These are phyloP conservation scores for Eupithecia centaureata DNA, from an alignment of 2,888 invertebrate genomes.

Conservation along the genomic window DNA sequence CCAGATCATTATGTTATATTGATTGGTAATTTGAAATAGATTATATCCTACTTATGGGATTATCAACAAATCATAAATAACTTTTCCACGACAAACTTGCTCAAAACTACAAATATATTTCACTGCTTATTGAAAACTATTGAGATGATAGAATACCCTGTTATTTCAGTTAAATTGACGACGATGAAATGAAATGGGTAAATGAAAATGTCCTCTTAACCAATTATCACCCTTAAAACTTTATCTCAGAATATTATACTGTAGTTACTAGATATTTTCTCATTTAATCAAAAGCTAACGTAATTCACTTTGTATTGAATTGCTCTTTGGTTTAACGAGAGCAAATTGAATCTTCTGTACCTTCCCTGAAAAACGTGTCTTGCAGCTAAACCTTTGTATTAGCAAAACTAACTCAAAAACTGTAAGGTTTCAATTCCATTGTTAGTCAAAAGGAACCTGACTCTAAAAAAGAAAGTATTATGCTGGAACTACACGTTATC, in stretches of 20 bases:
- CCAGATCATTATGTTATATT: too few relatives aligned
- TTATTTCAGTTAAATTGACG: neutral
- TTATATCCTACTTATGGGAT: too few relatives aligned
- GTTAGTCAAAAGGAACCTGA: too few relatives aligned
- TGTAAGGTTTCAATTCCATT: neutral
- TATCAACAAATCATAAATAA: too few relatives aligned
- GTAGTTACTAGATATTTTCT: neutral
- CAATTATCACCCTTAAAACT: neutral
- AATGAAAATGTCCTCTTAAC: neutral
- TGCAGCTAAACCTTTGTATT: neutral
- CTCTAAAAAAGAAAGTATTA: too few relatives aligned
- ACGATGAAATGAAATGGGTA: too few relatives aligned
- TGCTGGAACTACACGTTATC: too few relatives aligned
- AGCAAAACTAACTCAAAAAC: neutral
- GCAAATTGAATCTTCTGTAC: neutral
- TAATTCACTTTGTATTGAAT: neutral
- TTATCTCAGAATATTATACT: neutral
- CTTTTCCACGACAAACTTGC: too few relatives aligned
- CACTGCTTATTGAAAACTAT: too few relatives aligned
- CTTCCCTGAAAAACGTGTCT: neutral
- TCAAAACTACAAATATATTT: too few relatives aligned
- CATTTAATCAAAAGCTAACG: neutral
- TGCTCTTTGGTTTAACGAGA: neutral
- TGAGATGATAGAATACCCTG: too few relatives aligned
- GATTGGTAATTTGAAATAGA: too few relatives aligned